A percentile compares a stretch with the other conserved stretches of the same genome.
Evolutionary conservation across 2,113 vertebrate species (phyloP).

Genomic region (Albula goreensis): DNA sequence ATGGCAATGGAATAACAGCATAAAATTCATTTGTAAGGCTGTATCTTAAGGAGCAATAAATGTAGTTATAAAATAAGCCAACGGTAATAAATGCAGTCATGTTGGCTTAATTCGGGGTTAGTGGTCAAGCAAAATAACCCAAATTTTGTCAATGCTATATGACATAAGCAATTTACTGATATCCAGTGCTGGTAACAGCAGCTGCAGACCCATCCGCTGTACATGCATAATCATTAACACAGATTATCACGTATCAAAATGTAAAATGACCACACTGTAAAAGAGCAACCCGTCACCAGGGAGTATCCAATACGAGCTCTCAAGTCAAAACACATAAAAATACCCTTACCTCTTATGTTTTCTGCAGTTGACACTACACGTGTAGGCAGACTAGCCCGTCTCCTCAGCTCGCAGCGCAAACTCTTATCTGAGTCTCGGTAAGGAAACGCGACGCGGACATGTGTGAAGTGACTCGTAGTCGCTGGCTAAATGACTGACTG

Average conservation of each 20-base stretch:
- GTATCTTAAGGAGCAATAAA: not conserved
- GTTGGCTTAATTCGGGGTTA: not conserved
- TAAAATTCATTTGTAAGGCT: too few relatives aligned
- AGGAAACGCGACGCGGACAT: not conserved
- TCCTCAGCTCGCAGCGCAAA: not conserved
- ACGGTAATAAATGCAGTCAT: not conserved
- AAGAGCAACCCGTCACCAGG: not conserved
- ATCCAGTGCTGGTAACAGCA: not conserved
- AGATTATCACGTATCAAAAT: not conserved
- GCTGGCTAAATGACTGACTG: not conserved
- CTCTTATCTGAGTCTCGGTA: not conserved
- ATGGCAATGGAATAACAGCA: too few relatives aligned
- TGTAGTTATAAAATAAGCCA: not conserved
- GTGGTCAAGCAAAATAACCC: not conserved
- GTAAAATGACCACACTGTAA: not conserved
- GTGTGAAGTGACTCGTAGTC: not conserved
- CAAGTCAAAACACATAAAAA: not conserved
- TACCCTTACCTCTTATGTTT: constrained; percentile 3
- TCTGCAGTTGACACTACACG: not conserved
- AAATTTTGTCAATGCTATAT: not conserved
- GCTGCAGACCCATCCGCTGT: not conserved
- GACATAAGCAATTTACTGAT: not conserved
- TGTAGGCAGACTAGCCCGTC: not conserved
- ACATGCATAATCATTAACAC: not conserved
- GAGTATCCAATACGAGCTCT: not conserved